Conservation (phyloP, 2,888 invertebrate species). For the Tenodera sinensis region DNA sequence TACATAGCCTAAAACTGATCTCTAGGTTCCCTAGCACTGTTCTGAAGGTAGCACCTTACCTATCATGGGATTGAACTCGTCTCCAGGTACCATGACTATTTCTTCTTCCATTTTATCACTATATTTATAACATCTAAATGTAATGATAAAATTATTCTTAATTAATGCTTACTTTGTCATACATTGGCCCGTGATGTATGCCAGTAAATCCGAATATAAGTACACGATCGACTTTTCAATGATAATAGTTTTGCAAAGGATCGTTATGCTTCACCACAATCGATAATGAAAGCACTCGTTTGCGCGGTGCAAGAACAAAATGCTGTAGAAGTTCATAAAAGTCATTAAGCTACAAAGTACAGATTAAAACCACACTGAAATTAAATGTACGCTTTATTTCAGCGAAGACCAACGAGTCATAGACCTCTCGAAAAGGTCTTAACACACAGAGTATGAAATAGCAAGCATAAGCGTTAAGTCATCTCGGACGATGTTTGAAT, state of each 20-base stretch:
- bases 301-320: neutral
- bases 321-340: neutral
- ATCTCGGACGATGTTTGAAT: too few relatives aligned
- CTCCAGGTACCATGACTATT: slow-evolving; percentile 22
- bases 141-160: neutral
- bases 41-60: neutral
- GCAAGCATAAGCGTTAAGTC: too few relatives aligned
- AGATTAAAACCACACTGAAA: too few relatives aligned
- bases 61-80: neutral
- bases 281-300: neutral
- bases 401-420: too few relatives aligned
- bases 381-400: too few relatives aligned
- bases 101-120: slow-evolving; percentile 15
- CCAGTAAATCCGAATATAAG: neutral
- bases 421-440: too few relatives aligned
- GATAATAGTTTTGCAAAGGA: neutral
- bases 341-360: neutral
- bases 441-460: too few relatives aligned
- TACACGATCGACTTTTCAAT: neutral
- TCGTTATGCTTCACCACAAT: neutral
- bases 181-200: neutral
- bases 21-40: neutral
- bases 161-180: neutral
- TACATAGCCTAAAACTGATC: slow-evolving; percentile 17
- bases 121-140: neutral